Evolutionary conservation across 2,888 invertebrate genomes (phyloP).

Genomic region (Oscheius sp.): DNA sequence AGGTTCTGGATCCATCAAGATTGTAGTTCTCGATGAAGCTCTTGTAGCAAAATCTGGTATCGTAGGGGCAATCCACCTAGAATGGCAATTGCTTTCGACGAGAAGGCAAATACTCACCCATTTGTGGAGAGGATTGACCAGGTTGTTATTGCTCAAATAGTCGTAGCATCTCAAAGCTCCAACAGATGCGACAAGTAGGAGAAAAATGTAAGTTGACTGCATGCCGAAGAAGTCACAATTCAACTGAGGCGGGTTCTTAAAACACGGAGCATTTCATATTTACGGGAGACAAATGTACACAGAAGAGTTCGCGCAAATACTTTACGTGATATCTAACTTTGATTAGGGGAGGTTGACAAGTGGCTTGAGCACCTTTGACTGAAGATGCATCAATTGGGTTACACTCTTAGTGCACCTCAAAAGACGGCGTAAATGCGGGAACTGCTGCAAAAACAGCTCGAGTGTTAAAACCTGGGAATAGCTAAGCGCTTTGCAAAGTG

Average conservation of each 20-base stretch:
- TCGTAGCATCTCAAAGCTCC: constrained; percentile 48
- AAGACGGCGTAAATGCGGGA: too few relatives aligned
- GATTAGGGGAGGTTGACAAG: too few relatives aligned
- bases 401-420: too few relatives aligned
- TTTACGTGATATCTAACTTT: background rate
- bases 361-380: too few relatives aligned
- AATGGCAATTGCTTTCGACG: background rate
- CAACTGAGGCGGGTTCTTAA: constrained; percentile 10
- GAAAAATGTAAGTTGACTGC: constrained; percentile 11
- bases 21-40: constrained; percentile 42
- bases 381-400: too few relatives aligned
- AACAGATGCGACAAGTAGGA: constrained; percentile 35
- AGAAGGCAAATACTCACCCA: constrained; percentile 32
- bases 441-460: too few relatives aligned
- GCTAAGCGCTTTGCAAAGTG: too few relatives aligned
- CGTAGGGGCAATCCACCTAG: constrained; percentile 49
- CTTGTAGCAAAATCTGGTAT: constrained; percentile 50
- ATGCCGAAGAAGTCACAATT: background rate
- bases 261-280: constrained; percentile 21
- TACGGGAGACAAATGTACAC: constrained; percentile 25
- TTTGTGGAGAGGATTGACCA: constrained; percentile 35
- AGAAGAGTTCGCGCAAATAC: constrained; percentile 26
- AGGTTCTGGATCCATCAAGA: constrained; percentile 40
- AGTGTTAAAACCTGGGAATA: too few relatives aligned
- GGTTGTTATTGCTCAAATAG: constrained; percentile 40